Evolutionary conservation across 2,888 invertebrate genomes (phyloP), one percentile per base, ranked within the genome.

Genomic region (Hypomecis atomaria): DNA sequence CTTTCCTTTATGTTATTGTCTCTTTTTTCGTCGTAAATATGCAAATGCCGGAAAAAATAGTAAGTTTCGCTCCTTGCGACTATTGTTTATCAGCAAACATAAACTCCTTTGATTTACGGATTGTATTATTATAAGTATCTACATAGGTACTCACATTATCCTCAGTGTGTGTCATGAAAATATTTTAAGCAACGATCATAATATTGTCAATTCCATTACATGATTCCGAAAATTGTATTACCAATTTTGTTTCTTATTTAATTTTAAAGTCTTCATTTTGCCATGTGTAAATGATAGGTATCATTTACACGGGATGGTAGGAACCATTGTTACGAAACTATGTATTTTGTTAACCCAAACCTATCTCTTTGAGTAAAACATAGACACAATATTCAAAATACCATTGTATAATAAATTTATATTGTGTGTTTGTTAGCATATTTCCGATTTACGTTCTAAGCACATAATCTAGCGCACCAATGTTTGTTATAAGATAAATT

Each of bases 401-500:
- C 3, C 23, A 23, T 37, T 1, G 0, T 13, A 13, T 13, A 0
- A 10, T 2, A 38, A 52, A 8, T 9, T n/a, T 6, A 33, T 36
- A 11, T 23, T 34, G 23, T 55, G 34, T 48, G 38, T 58, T 58
- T 58, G 33, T 52, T 56, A 52, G 40, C 36, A 55, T 45, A 52
- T 58, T 50, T n/a, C 11, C 55, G 47, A 56, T 64, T 50, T 58
- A 52, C 48, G 43, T 57, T 56, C 6, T 40, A 55, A 67, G 34
- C 59, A 63, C 37, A 45, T 60, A 60, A 56, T 61, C 34, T 23
- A 45, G 42, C 10, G 9, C 50, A 58, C 8, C 49, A 34, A 40
- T 62, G 62, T 65, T 53, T 62, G 37, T 64, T 59, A 45, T 61
- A 47, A 48, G 47, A 64, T 61, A 44, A 60, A 64, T 59, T 55